These are phyloP conservation scores for Trididemnum clinides DNA, from an alignment of 23 tunicate species.

Conservation along the genomic window DNA sequence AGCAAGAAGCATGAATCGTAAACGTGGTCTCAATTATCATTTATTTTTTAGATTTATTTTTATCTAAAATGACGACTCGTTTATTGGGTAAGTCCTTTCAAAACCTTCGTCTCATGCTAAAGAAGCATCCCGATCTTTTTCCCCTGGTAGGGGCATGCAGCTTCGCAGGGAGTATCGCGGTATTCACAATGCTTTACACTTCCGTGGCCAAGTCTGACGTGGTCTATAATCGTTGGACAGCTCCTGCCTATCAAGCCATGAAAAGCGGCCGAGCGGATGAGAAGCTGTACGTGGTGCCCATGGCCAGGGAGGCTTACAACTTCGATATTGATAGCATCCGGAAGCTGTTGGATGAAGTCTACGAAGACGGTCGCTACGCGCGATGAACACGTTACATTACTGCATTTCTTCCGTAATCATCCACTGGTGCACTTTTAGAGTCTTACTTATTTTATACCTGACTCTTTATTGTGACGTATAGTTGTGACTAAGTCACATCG, in stretches of 20 bases:
- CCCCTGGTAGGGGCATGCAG: conserved; percentile 23
- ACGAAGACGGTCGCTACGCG: conserved; percentile 9
- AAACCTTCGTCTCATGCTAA: not conserved
- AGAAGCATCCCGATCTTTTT: not conserved
- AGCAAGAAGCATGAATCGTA: too few species aligned
- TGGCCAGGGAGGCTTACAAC: not conserved
- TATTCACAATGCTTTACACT: conserved; percentile 27
- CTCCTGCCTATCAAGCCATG: not conserved
- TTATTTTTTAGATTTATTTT: too few species aligned
- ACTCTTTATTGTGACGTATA: too few species aligned
- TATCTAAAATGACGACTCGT: too few species aligned
- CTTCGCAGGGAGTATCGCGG: not conserved
- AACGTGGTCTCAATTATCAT: too few species aligned
- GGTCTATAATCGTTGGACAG: conserved; percentile 29
- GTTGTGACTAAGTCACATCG: too few species aligned
- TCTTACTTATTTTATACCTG: too few species aligned
- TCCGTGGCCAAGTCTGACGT: conserved; percentile 7
- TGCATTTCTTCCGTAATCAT: too few species aligned
- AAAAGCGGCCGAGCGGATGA: not conserved
- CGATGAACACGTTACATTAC: too few species aligned
- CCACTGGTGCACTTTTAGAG: too few species aligned
- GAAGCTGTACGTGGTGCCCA: not conserved
- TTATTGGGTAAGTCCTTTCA: too few species aligned
- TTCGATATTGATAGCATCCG: not conserved
- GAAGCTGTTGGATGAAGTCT: not conserved